Evolutionary conservation across 2,888 invertebrate species (phyloP), one percentile per base, ranked within the genome.

Genomic region (Emesis furor): DNA sequence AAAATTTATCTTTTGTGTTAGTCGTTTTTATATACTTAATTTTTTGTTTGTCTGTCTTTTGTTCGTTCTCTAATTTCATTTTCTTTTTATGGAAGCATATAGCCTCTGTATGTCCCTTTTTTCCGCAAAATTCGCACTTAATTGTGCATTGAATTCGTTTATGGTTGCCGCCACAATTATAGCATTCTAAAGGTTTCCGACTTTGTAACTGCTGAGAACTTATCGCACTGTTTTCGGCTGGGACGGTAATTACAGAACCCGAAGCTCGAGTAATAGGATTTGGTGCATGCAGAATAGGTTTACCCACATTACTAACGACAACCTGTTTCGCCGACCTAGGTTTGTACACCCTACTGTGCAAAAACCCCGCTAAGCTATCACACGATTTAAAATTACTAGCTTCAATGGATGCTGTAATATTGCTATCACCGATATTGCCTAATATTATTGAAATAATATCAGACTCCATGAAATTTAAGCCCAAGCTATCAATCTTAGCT

Each of bases 401-500:
- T 71, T 30, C 17, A 30, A 71, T 46, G 5, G 30, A 71, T 14
- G 71, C 42, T 6, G 14, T 12, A 30, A 71, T 71, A 30, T 14
- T 42, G 8, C 71, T 30, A 7, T 71, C 71, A 14, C 30, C 17
- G 4, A 46, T 72, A 72, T 72, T 72, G 8, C 72, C 72, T 6
- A 46, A 12, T 10, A 72, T 30, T n/a, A 72, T 72, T 30, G 46
- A 72, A 46, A 72, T 72, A 30, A 51, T 14, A 51, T 72, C 72
- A 7, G 51, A 32, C 3, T 51, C 51, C 24, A 42, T 59, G 30
- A 74, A 74, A n/a, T 37, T 39, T 1, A 74, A 30, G 3, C 39
- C 14, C 51, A 72, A 72, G 3, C 46, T n/a, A 73, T 73, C 73
- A 39, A 73, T 73, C 62, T 32, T 73, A n/a, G 12, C 12, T 7